Evolutionary conservation across 2,888 invertebrate species (phyloP).

Genomic region (Diarsia brunnea): DNA sequence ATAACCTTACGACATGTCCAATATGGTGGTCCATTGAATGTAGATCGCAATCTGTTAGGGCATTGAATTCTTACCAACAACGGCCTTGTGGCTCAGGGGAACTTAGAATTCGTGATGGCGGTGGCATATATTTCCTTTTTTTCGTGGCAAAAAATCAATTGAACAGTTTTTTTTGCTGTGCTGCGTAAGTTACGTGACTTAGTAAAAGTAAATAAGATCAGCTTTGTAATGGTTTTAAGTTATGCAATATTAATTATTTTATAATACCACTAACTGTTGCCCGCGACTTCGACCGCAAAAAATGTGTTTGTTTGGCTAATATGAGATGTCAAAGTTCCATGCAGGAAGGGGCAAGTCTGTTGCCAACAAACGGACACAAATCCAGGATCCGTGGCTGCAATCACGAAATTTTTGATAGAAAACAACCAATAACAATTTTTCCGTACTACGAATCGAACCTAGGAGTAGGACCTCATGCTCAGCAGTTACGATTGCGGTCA

Average conservation of each 20-base stretch:
- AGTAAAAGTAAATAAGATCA: neutral
- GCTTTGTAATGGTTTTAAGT: neutral
- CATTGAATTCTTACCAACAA: conserved; percentile 10
- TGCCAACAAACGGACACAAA: no score
- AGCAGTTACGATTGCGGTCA: no score
- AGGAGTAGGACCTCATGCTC: no score
- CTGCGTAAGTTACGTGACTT: neutral
- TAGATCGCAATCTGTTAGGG: conserved; percentile 8
- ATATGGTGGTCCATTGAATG: conserved; percentile 22
- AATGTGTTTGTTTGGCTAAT: no score
- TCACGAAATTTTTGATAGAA: no score
- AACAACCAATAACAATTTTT: no score
- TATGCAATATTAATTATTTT: neutral
- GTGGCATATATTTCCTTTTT: conserved; percentile 17
- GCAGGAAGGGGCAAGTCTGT: no score
- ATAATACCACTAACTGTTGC: neutral
- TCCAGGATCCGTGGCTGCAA: no score
- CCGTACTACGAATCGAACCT: no score
- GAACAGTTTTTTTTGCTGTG: neutral
- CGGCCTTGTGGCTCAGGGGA: conserved; percentile 30
- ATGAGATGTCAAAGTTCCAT: no score
- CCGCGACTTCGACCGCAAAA: no score
- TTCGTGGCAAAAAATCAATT: conserved; percentile 13
- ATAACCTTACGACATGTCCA: conserved; percentile 12
- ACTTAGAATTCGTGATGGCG: conserved; percentile 12